Percentiles rank a stretch among this genome's conserved stretches.
Conservation (phyloP, 1,140 invertebrate genomes). For the Parasteatoda tepidariorum region DNA sequence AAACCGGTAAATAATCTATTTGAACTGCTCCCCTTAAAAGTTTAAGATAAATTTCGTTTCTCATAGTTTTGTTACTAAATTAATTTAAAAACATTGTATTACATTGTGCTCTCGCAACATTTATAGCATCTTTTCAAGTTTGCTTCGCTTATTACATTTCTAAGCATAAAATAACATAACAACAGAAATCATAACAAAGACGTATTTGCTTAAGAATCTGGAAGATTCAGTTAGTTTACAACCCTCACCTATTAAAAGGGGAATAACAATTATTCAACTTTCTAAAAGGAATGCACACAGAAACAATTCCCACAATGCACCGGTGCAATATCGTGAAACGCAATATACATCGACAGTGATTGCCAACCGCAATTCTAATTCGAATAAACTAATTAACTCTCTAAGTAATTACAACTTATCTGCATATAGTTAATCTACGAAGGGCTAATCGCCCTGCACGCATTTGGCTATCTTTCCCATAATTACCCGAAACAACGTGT, state of each 20-base stretch:
- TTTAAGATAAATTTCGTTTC: too few relatives aligned
- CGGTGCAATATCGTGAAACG: not conserved
- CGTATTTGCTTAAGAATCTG: too few relatives aligned
- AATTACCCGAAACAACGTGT: slow-evolving; percentile 35
- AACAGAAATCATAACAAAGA: too few relatives aligned
- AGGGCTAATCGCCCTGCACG: slow-evolving; percentile 24
- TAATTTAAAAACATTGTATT: too few relatives aligned
- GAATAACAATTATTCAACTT: not conserved
- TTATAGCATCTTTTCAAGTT: too few relatives aligned
- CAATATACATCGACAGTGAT: slow-evolving; percentile 40
- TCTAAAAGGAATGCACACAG: not conserved
- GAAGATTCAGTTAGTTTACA: not conserved
- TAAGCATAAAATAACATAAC: too few relatives aligned
- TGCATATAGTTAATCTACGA: slow-evolving; percentile 50
- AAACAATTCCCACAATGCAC: slow-evolving; percentile 5
- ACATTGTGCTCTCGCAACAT: too few relatives aligned
- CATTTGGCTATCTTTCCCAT: slow-evolving; percentile 39
- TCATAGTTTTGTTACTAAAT: too few relatives aligned
- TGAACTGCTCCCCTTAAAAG: too few relatives aligned
- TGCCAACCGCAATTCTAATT: slow-evolving; percentile 40
- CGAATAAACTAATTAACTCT: slow-evolving; percentile 48
- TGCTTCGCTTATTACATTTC: too few relatives aligned
- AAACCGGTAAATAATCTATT: too few relatives aligned
- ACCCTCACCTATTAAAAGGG: not conserved
- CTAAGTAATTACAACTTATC: slow-evolving; percentile 53